Conservation (phyloP, 2,797 vertebrate species). For the Micropoecilia bifurca region DNA sequence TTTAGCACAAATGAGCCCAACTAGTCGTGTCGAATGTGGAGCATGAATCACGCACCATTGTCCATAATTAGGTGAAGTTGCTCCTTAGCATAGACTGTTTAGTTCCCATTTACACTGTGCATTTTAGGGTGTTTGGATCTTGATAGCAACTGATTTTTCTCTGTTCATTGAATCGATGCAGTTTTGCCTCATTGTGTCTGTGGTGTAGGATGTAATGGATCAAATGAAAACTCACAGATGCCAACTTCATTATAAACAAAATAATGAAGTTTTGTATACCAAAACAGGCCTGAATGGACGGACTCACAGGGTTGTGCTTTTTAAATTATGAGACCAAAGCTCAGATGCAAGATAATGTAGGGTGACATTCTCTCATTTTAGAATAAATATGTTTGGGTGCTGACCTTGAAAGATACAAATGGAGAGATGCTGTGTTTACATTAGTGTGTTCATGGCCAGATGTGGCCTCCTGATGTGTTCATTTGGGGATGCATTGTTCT, state of each 20-base stretch:
- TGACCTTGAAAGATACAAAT: slow-evolving; percentile 38
- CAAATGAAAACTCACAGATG: slow-evolving; percentile 49
- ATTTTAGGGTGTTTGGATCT: slow-evolving; percentile 63
- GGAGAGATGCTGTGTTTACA: slow-evolving; percentile 37
- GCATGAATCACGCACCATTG: slow-evolving; percentile 50
- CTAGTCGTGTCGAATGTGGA: slow-evolving; percentile 52
- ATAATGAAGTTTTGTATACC: background rate
- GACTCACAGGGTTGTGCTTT: slow-evolving; percentile 17
- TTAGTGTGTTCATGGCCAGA: slow-evolving; percentile 51
- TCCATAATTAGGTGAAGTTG: slow-evolving; percentile 58
- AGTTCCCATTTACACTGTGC: slow-evolving; percentile 39
- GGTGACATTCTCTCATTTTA: slow-evolving; percentile 28
- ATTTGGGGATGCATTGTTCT: slow-evolving; percentile 33
- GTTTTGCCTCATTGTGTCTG: slow-evolving; percentile 46
- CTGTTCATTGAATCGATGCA: slow-evolving; percentile 75
- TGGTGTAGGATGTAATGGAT: slow-evolving; percentile 52
- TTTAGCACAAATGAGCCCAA: slow-evolving; percentile 64
- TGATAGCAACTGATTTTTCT: slow-evolving; percentile 70
- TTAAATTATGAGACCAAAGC: slow-evolving; percentile 22
- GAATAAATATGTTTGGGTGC: slow-evolving; percentile 14
- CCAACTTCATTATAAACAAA: slow-evolving; percentile 17
- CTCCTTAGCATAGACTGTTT: slow-evolving; percentile 54
- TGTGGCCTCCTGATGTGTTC: slow-evolving; percentile 48
- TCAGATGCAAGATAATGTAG: slow-evolving; percentile 36
- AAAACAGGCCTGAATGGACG: slow-evolving; percentile 3